Conservation (phyloP, 2,888 invertebrate genomes). For the Drosophila monieri region DNA sequence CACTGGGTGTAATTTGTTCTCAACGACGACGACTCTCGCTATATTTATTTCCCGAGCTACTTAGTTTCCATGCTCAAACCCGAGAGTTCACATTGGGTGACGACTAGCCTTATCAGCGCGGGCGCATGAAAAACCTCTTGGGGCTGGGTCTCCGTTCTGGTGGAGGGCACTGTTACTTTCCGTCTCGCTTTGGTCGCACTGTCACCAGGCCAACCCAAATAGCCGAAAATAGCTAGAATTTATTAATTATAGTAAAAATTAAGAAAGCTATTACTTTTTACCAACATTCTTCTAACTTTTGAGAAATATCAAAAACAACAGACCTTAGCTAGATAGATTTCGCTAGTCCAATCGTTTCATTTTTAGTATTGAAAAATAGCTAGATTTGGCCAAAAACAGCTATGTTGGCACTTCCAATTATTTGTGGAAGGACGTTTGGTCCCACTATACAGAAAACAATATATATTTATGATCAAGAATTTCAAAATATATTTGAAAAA, state of each 20-base stretch:
- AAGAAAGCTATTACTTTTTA: too few relatives aligned
- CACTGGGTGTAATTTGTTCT: slow-evolving; percentile 54
- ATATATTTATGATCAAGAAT: neutral
- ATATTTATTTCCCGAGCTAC: slow-evolving; percentile 66
- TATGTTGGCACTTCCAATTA: neutral
- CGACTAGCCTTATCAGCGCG: slow-evolving; percentile 63
- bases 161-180: neutral
- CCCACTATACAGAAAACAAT: neutral
- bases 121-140: slow-evolving; percentile 38
- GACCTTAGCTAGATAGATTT: too few relatives aligned
- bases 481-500: neutral
- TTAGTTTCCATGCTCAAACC: slow-evolving; percentile 50
- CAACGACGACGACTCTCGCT: slow-evolving; percentile 38
- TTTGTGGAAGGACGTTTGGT: neutral
- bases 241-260: too few relatives aligned
- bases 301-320: too few relatives aligned
- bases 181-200: neutral
- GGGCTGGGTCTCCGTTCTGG: slow-evolving; percentile 2
- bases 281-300: too few relatives aligned
- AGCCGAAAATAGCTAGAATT: too few relatives aligned
- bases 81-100: slow-evolving; percentile 1
- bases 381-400: too few relatives aligned
- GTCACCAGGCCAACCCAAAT: neutral
- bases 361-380: too few relatives aligned
- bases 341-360: too few relatives aligned